These are phyloP conservation scores for Sclerodermus sp. DNA, from an alignment of 2,888 invertebrate genomes.

Conservation along the genomic window DNA sequence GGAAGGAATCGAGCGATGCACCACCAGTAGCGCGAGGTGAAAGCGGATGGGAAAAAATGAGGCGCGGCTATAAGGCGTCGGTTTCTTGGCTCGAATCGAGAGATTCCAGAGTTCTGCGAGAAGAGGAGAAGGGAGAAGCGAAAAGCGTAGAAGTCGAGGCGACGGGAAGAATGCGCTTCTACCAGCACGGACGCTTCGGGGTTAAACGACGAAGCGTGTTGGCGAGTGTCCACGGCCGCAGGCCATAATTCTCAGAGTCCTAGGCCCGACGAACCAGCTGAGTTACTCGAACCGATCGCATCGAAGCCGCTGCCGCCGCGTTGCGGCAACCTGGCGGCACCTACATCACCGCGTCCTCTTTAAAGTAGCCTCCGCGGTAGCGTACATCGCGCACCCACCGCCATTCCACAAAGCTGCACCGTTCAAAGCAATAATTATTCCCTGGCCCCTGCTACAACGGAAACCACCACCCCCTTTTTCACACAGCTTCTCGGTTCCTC, in stretches of 20 bases:
- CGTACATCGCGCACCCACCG: not conserved
- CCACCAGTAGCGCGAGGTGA: too few relatives aligned
- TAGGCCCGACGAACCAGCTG: conserved; percentile 24
- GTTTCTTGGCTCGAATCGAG: conserved; percentile 26
- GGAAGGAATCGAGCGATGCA: too few relatives aligned
- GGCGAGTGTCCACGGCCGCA: conserved; percentile 46
- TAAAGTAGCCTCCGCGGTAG: conserved; percentile 1
- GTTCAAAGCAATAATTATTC: too few relatives aligned
- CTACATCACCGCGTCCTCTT: conserved; percentile 37
- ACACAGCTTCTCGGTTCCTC: not conserved
- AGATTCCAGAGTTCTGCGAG: conserved; percentile 23
- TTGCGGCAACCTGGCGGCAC: conserved; percentile 30
- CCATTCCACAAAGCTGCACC: not conserved
- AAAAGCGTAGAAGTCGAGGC: not conserved
- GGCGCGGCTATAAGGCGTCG: conserved; percentile 9
- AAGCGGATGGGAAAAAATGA: not conserved
- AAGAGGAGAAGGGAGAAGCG: not conserved
- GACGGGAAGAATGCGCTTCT: conserved; percentile 26
- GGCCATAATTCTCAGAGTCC: conserved; percentile 48
- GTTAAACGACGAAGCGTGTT: conserved; percentile 56
- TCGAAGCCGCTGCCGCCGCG: conserved; percentile 35
- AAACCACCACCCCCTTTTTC: too few relatives aligned
- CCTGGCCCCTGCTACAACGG: too few relatives aligned
- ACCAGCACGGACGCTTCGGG: too few relatives aligned
- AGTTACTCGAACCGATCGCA: conserved; percentile 47